Base-by-base conservation (phyloP, 53 echinoderm and acorn worm genomes). In the Antedon mediterranea region DNA sequence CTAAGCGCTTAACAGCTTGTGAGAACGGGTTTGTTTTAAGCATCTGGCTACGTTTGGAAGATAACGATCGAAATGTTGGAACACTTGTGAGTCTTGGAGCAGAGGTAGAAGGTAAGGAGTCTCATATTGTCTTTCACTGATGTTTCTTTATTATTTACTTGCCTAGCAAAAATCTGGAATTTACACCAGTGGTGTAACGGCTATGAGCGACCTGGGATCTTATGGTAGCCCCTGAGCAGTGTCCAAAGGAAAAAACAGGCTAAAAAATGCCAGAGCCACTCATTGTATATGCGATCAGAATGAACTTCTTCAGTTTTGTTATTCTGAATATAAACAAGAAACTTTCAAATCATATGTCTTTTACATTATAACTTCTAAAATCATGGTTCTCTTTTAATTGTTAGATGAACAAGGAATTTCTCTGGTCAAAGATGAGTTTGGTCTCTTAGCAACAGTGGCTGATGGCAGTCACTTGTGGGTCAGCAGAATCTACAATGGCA, bases 341-440 rank as follows among this genome's bases (percentile, higher is more conserved):
- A n/a, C n/a, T n/a, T n/a, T n/a, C n/a, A n/a, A n/a, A n/a, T n/a
- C n/a, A n/a, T n/a, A n/a, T n/a, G n/a, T n/a, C n/a, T n/a, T n/a
- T n/a, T n/a, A n/a, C n/a, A n/a, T n/a, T n/a, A n/a, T n/a, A n/a
- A n/a, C n/a, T n/a, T n/a, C n/a, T n/a, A n/a, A n/a, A n/a, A n/a
- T n/a, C n/a, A n/a, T n/a, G n/a, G n/a, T n/a, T n/a, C n/a, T n/a
- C n/a, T n/a, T n/a, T n/a, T n/a, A n/a, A n/a, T n/a, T n/a, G n/a
- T n/a, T 79, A 94, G 94, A 84, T 79, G 94, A 94, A 57, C 78
- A 26, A 18, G 94, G 94, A 18, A 34, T 94, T 28, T 80, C 85
- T 0, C 76, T 91, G 2, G 71, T 82, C n/a, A 89, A 91, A 43
- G 72, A 85, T 15, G 28, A 71, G 14, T 33, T 43, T 30, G 75